Evolutionary conservation across 1,140 invertebrate species (phyloP).

Genomic region (Chironomus tepperi): DNA sequence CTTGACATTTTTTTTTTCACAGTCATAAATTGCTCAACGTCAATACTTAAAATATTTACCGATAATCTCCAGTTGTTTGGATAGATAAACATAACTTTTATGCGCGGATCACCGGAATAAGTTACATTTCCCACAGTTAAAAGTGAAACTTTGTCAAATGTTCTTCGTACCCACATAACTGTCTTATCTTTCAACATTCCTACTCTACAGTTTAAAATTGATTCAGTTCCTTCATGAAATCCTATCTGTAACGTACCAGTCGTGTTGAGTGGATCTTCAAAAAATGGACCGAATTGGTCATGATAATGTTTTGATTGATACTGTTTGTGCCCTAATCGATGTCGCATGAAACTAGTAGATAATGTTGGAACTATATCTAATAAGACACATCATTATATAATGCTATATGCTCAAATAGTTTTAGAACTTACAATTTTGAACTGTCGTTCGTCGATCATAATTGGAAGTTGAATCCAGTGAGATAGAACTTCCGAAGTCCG

Average conservation of each 20-base stretch:
- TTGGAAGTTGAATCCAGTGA: too few relatives aligned
- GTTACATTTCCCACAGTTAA: slow-evolving; percentile 64
- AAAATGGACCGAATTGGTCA: slow-evolving; percentile 62
- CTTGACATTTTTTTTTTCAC: too few relatives aligned
- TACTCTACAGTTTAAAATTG: slow-evolving; percentile 69
- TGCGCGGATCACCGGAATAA: slow-evolving; percentile 61
- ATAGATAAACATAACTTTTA: slow-evolving; percentile 66
- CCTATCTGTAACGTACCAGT: slow-evolving; percentile 45
- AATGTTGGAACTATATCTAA: slow-evolving; percentile 16
- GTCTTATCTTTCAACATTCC: slow-evolving; percentile 77
- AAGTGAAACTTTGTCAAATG: slow-evolving; percentile 59
- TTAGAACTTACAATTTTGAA: too few relatives aligned
- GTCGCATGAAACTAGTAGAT: background rate
- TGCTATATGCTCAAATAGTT: too few relatives aligned
- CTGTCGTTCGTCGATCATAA: too few relatives aligned
- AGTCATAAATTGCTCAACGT: too few relatives aligned
- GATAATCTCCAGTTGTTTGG: slow-evolving; percentile 72
- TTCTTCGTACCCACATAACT: slow-evolving; percentile 68
- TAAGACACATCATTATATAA: background rate
- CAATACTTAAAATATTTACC: slow-evolving; percentile 30
- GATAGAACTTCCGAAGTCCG: too few relatives aligned
- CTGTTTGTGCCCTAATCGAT: slow-evolving; percentile 26
- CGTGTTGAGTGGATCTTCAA: slow-evolving; percentile 49
- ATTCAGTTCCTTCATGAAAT: slow-evolving; percentile 67
- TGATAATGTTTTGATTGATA: slow-evolving; percentile 47